These are phyloP conservation scores for Anthoscopus minutus DNA, from an alignment of 2,113 vertebrate genomes.

Conservation along the genomic window DNA sequence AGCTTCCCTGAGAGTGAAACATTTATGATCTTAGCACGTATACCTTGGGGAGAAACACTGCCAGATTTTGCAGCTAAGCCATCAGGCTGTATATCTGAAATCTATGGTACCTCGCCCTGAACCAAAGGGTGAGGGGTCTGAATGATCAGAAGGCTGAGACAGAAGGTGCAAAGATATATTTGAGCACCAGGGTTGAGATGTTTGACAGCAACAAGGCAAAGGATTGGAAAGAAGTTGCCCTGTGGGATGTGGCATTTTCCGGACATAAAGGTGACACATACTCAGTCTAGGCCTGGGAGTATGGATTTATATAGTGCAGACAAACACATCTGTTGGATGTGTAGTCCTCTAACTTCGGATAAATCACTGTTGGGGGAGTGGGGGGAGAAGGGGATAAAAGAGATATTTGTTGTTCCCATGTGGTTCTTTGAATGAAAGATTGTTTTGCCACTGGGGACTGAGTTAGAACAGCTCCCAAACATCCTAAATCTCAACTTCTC, in stretches of 20 bases:
- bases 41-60: neutral
- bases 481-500: neutral
- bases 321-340: constrained; percentile 54
- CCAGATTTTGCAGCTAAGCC: neutral
- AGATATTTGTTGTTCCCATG: neutral
- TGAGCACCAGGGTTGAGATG: neutral
- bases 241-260: constrained; percentile 30
- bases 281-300: neutral
- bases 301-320: constrained; percentile 55
- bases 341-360: neutral
- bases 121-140: neutral
- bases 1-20: neutral
- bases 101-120: neutral
- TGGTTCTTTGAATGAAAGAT: neutral
- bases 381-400: neutral
- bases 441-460: neutral
- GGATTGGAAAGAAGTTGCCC: neutral
- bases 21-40: neutral
- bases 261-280: constrained; percentile 39
- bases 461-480: neutral
- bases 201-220: neutral
- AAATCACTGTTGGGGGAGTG: neutral
- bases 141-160: neutral
- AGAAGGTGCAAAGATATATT: constrained; percentile 26
- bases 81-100: neutral